Conservation (phyloP, 2,888 invertebrate species). For the Anodontia alba region DNA sequence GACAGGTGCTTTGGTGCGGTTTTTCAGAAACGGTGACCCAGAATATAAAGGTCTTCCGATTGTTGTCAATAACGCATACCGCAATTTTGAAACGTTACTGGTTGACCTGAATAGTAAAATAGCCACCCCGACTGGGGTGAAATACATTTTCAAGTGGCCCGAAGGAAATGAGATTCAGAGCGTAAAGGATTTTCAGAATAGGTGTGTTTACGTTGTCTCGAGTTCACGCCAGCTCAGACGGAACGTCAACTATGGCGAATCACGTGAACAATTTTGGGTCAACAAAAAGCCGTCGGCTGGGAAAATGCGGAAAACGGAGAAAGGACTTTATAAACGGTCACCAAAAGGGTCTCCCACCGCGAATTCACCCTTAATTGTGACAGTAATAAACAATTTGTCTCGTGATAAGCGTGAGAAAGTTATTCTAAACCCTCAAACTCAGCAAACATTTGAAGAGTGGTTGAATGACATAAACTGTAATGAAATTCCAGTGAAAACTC, state of each 20-base stretch:
- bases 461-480: constrained; percentile 90
- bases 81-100: constrained; percentile 92
- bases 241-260: constrained; percentile 74
- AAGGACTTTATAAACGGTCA: constrained; percentile 65
- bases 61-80: constrained; percentile 94
- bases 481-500: constrained; percentile 90
- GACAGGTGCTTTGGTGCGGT: constrained; percentile 87
- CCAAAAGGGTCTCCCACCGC: constrained; percentile 64
- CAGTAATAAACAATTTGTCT: constrained; percentile 97
- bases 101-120: constrained; percentile 94
- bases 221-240: constrained; percentile 88
- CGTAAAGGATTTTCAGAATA: constrained; percentile 86
- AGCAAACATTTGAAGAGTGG: constrained; percentile 97
- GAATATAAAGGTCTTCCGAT: constrained; percentile 95
- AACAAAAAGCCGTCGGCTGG: constrained; percentile 63
- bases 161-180: constrained; percentile 93
- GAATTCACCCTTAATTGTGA: constrained; percentile 90
- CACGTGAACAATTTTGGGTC: constrained; percentile 74
- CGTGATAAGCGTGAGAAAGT: constrained; percentile 90
- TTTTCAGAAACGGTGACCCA: constrained; percentile 97
- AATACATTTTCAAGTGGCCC: constrained; percentile 94
- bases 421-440: constrained; percentile 94
- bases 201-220: constrained; percentile 96
- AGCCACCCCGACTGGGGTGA: constrained; percentile 94
- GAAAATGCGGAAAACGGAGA: constrained; percentile 68